Percentiles rank a stretch among this genome's conserved stretches.
phyloP scores from a whole-genome alignment of 2,797 vertebrate species.

The Labeo calbasu region DNA sequence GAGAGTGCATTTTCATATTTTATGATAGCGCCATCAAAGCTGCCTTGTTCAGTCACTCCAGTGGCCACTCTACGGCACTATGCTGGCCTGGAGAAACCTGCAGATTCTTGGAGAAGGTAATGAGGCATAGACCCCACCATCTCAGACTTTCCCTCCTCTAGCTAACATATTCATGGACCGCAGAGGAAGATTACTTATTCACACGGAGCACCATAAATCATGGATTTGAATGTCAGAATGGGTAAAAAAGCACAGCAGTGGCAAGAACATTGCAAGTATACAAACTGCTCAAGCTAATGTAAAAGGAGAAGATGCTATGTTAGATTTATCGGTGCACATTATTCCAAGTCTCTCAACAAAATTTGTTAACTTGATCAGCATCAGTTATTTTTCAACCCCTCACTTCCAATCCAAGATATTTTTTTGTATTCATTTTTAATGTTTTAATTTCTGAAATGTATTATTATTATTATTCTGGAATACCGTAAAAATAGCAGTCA shows the following conservation, averaged over 20 bases:
- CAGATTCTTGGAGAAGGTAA: slow-evolving; percentile 46
- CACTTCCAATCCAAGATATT: no score
- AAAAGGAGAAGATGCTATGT: background rate
- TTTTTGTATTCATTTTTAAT: no score
- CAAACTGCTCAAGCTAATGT: slow-evolving; percentile 33
- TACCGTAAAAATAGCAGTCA: no score
- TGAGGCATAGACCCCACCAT: slow-evolving; percentile 33
- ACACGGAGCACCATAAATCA: slow-evolving; percentile 52
- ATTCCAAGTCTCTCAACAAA: slow-evolving; percentile 9
- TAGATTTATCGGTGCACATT: background rate
- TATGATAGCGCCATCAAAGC: slow-evolving; percentile 29
- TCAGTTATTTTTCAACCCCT: no score
- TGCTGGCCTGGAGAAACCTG: background rate
- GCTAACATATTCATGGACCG: slow-evolving; percentile 43
- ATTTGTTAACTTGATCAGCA: background rate
- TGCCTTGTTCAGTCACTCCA: slow-evolving; percentile 38
- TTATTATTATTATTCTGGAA: no score
- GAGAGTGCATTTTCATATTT: slow-evolving; percentile 43
- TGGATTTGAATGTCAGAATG: slow-evolving; percentile 44
- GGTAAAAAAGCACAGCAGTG: slow-evolving; percentile 1
- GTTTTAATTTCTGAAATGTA: no score
- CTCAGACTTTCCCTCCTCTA: slow-evolving; percentile 35
- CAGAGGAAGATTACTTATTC: slow-evolving; percentile 54
- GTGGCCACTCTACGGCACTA: background rate
- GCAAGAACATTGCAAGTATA: slow-evolving; percentile 9